Conservation (phyloP, 2,797 vertebrate species). For the Poeciliopsis presidionis region DNA sequence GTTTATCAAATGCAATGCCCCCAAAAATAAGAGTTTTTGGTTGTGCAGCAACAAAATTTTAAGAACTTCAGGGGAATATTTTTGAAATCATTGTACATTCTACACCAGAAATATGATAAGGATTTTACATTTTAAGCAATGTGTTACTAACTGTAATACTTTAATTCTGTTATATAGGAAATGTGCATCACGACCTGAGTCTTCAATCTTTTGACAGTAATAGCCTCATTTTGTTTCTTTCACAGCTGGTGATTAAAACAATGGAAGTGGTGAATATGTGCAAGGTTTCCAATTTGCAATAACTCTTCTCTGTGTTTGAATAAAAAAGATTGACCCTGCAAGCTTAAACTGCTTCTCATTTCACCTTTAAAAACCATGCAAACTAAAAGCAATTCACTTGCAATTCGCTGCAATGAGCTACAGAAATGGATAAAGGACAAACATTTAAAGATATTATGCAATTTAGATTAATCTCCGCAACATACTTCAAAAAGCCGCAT, state of each 20-base stretch:
- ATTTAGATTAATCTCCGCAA: background rate
- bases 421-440: background rate
- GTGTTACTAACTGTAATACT: constrained; percentile 44
- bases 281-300: constrained; percentile 32
- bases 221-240: constrained; percentile 24
- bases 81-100: background rate
- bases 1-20: background rate
- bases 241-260: constrained; percentile 34
- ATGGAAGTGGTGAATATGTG: constrained; percentile 15
- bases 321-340: constrained; percentile 26
- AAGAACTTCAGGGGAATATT: background rate
- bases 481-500: constrained; percentile 7
- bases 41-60: background rate
- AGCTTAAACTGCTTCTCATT: constrained; percentile 19
- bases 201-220: constrained; percentile 23
- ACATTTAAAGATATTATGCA: background rate
- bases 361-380: constrained; percentile 12
- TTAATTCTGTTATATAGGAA: constrained; percentile 38
- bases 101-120: constrained; percentile 31
- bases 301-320: constrained; percentile 17
- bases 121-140: constrained; percentile 67
- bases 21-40: background rate
- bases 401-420: background rate
- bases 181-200: background rate
- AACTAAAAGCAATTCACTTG: background rate